Evolutionary conservation across 2,888 invertebrate species (phyloP), one percentile per base, ranked within the genome.

Genomic region (Limnephilus auricula): DNA sequence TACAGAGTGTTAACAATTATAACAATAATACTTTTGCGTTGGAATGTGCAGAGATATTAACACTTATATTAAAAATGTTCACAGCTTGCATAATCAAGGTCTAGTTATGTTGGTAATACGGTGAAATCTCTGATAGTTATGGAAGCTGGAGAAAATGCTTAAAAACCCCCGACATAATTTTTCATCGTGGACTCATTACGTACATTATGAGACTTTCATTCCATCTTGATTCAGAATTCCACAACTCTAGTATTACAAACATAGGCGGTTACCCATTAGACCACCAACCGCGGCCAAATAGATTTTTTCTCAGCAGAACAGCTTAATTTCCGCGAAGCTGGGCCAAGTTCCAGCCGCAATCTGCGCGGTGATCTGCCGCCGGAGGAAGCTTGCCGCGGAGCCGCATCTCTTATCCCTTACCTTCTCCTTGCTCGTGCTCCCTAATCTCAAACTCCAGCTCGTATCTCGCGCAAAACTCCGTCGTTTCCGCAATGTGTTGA

Each of bases 391-490:
- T 31, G 87, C 31, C 25, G 82, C 10, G 31, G 45, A 45, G 40
- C 82, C 18, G 40, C 32, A 65, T 87, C 87, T 45, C 85, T 32
- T 18, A 40, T 32, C 84, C n/a, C 50, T 40, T 84, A 12, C 84
- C n/a, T 84, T 2, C 84, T 40, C 40, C 84, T 40, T 15, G 31
- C 37, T 65, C 79, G 45, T 86, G 50, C 90, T 90, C 34, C 89
- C 50, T 86, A 90, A 65, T 79, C 86, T 89, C 40, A n/a, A 30
- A 45, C 34, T 90, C 80, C 78, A 40, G 10, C 45, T 78, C 40
- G 65, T 85, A 85, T 85, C 90, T 90, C 78, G 85, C 79, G 82
- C 45, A 80, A 79, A 89, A 91, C 45, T 91, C 45, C 65, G 25
- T 9, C 65, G 65, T 65, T 65, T 65, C 65, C 79, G 85, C 50